Conservation (phyloP, 35 echinoderm and acorn worm genomes). For the Ptychodera flava region DNA sequence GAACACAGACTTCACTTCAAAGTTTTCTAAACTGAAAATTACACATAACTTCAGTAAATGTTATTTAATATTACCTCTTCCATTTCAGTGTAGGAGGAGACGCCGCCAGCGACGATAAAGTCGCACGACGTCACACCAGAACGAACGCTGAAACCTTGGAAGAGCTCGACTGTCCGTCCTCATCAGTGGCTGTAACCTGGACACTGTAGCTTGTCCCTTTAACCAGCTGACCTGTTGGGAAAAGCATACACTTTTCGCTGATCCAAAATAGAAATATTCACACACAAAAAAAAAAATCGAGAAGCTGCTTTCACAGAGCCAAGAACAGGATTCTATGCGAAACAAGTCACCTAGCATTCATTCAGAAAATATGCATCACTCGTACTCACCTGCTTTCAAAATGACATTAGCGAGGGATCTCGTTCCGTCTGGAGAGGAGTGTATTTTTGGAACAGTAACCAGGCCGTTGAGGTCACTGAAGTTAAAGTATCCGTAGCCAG, state of each 20-base stretch:
- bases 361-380: no score
- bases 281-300: no score
- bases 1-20: no score
- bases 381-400: slow-evolving; percentile 21
- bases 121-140: not conserved
- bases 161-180: not conserved
- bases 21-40: no score
- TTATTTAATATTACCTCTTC: slow-evolving; percentile 12
- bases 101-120: not conserved
- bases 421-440: not conserved
- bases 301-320: no score
- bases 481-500: slow-evolving; percentile 37
- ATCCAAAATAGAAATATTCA: no score
- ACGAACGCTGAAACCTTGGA: not conserved
- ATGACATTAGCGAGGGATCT: slow-evolving; percentile 17
- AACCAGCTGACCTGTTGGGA: slow-evolving; percentile 7
- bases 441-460: not conserved
- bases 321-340: no score
- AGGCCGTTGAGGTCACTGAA: slow-evolving; percentile 24
- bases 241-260: no score
- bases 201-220: not conserved
- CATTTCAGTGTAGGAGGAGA: not conserved
- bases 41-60: no score
- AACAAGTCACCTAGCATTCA: no score
- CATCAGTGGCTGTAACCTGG: slow-evolving; percentile 12